Base-by-base conservation (phyloP, 2,113 vertebrate species). In the Otolemur garnettii region DNA sequence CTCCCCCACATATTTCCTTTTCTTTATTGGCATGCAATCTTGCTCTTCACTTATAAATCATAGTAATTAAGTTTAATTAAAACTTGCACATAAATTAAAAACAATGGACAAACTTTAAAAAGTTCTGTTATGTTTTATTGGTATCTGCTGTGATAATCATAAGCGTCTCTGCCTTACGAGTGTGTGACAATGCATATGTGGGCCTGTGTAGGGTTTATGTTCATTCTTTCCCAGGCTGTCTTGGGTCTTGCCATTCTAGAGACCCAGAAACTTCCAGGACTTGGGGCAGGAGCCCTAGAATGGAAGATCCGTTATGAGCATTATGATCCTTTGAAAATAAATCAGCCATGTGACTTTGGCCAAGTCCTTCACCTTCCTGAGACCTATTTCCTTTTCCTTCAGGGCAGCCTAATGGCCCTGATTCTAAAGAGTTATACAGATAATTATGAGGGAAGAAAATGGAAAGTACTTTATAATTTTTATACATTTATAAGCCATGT, bases 121-220 rank as follows among this genome's bases (percentile, higher is more conserved):
- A 42, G 2, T 64, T 64, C 21, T 45, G 1, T 7, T 74, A 35
- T 71, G 2, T 22, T 68, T 15, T 26, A 21, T 11, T 59, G 21
- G 8, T 19, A 11, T 62, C 28, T 28, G 1, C 21, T 62, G 4
- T 28, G 8, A 71, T 9, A 38, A 55, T 6, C 50, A 59, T 5
- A 22, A 33, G 35, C 45, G 60, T 55, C 26, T 53, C 33, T 64
- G 62, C 15, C 11, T 0, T n/a, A 21, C 69, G 53, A 19, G 0
- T 12, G 17, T 57, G 18, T 28, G 28, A 53, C 45, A n/a, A 4
- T 55, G 8, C 4, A 1, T 22, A 14, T 35, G 12, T 35, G 33
- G 30, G 4, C 19, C 19, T 24, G 5, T 5, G 33, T 64, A 2
- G 1, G 7, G 24, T 26, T 0, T 53, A 3, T 22, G 26, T 60